Conservation (phyloP, 2,888 invertebrate species). For the Leucophora obtusa region DNA sequence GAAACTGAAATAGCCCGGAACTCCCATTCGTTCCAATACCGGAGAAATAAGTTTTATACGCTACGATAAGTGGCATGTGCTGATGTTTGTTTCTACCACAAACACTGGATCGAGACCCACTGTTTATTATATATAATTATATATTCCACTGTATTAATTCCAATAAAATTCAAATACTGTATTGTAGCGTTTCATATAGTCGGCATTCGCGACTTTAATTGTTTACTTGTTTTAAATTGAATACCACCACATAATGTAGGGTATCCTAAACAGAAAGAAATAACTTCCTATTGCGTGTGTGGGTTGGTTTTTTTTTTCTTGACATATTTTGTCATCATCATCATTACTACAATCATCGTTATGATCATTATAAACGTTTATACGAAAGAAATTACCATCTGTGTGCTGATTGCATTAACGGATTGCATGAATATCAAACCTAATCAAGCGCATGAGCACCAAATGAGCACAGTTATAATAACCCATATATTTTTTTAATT, state of each 20-base stretch:
- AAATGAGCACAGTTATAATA: constrained; percentile 21
- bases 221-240: no score
- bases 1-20: no score
- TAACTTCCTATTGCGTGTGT: constrained; percentile 30
- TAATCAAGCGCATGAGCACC: neutral
- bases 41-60: no score
- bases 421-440: neutral
- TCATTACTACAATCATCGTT: constrained; percentile 35
- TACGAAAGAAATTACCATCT: neutral
- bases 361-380: constrained; percentile 13
- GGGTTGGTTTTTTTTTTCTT: constrained; percentile 31
- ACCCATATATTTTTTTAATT: constrained; percentile 11
- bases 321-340: constrained; percentile 50
- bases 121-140: no score
- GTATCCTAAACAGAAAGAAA: neutral
- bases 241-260: constrained; percentile 3
- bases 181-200: no score
- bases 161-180: no score
- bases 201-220: no score
- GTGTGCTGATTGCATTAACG: constrained; percentile 38
- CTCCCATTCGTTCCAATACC: no score
- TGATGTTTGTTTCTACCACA: no score
- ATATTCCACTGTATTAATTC: no score
- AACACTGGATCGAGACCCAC: no score
- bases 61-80: no score